A percentile compares a stretch with the other conserved stretches of the same genome.
These are phyloP conservation scores for Peromyscus leucopus DNA, from an alignment of 2,113 vertebrate genomes.

Conservation along the genomic window DNA sequence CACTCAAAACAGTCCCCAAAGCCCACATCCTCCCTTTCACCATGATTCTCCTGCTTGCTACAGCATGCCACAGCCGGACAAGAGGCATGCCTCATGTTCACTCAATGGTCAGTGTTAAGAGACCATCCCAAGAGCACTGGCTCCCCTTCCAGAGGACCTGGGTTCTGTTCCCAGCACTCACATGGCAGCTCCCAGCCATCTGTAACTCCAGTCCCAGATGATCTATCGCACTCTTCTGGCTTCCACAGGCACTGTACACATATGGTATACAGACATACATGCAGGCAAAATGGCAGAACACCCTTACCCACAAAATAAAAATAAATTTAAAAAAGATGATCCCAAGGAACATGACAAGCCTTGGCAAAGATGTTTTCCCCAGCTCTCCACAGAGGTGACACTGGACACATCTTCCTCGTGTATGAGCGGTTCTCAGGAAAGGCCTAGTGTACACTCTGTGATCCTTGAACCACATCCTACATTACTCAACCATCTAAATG, in stretches of 20 bases:
- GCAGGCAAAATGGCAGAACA: not conserved
- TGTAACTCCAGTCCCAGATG: not conserved
- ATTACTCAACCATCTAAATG: slow-evolving; percentile 63
- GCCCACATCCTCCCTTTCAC: slow-evolving; percentile 52
- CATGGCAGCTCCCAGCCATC: not conserved
- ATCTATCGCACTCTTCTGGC: not conserved
- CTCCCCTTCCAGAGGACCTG: not conserved
- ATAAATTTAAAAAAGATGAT: not conserved
- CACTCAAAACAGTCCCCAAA: slow-evolving; percentile 53
- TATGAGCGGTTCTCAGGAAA: not conserved
- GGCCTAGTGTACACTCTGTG: slow-evolving; percentile 1
- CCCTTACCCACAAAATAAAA: not conserved
- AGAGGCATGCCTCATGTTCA: not conserved
- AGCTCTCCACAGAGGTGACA: not conserved
- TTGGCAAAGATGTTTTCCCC: not conserved
- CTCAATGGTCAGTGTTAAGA: not conserved
- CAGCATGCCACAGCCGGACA: slow-evolving; percentile 20
- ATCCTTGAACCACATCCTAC: slow-evolving; percentile 52
- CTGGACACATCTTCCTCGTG: not conserved
- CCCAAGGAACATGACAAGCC: not conserved
- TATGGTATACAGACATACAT: not conserved
- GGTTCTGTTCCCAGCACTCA: not conserved
- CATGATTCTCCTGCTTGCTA: slow-evolving; percentile 38
- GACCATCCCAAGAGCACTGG: not conserved
- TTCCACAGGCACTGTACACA: not conserved